These are phyloP conservation scores for Caenorhabditis elegans DNA, from an alignment of 1,140 invertebrate genomes.

Conservation along the genomic window DNA sequence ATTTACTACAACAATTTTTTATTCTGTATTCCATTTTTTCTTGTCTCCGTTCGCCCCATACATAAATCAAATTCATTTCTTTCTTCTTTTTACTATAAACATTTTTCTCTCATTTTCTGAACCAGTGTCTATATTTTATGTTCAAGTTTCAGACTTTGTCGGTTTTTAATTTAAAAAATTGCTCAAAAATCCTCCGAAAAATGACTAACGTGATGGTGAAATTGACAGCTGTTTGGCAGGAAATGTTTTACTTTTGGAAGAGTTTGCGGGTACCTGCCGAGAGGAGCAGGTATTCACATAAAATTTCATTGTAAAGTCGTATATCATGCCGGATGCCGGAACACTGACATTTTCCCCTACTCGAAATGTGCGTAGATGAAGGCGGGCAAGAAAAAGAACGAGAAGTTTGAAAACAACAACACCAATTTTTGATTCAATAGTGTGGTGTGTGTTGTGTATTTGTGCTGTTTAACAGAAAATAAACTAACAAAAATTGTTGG, in stretches of 20 bases:
- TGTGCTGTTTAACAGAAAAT: not conserved
- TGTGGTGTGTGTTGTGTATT: not conserved
- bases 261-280: not conserved
- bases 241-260: slow-evolving; percentile 10
- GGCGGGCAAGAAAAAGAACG: not conserved
- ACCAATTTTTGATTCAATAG: not conserved
- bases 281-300: slow-evolving; percentile 14
- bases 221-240: not conserved
- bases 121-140: too few relatives aligned
- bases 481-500: not conserved
- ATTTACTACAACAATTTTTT: too few relatives aligned
- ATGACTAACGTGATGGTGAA: not conserved
- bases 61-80: too few relatives aligned
- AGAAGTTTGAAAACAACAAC: not conserved
- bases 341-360: not conserved
- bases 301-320: slow-evolving; percentile 14
- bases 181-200: too few relatives aligned
- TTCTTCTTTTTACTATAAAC: too few relatives aligned
- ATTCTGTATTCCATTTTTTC: too few relatives aligned
- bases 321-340: slow-evolving; percentile 8
- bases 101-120: too few relatives aligned
- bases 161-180: too few relatives aligned
- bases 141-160: too few relatives aligned
- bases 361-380: not conserved
- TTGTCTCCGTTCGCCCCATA: too few relatives aligned